phyloP scores from a whole-genome alignment of 2,797 vertebrate species.

The Sparidentex hasta region DNA sequence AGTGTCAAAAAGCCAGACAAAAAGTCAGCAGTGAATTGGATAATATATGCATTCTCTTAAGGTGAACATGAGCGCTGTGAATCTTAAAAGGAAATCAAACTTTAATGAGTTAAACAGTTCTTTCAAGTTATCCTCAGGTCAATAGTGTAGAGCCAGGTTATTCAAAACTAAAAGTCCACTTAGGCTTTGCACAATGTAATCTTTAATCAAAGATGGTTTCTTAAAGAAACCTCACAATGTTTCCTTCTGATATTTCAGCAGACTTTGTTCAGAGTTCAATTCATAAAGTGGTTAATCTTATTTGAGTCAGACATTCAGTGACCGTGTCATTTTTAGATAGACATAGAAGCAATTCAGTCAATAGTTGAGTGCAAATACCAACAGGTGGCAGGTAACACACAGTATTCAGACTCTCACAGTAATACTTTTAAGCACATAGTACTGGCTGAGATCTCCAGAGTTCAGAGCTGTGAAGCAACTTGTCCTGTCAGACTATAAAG shows the following conservation, averaged over 20 bases:
- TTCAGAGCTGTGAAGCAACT: constrained; percentile 12
- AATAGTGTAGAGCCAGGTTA: constrained; percentile 37
- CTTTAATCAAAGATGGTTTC: neutral
- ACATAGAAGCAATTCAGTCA: neutral
- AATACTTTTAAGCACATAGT: neutral
- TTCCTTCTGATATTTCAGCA: constrained; percentile 1
- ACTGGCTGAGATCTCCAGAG: neutral
- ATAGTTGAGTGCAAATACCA: neutral
- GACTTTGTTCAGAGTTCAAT: neutral
- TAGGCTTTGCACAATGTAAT: neutral
- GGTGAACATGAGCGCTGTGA: constrained; percentile 56
- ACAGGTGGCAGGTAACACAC: constrained; percentile 20
- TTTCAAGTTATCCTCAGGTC: constrained; percentile 65
- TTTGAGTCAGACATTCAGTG: neutral
- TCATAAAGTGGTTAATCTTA: neutral
- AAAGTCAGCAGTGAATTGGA: constrained; percentile 57
- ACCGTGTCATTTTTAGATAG: neutral
- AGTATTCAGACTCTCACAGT: neutral
- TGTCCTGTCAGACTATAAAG: neutral
- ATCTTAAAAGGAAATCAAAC: constrained; percentile 69
- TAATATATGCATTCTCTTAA: constrained; percentile 71
- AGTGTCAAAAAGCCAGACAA: constrained; percentile 61
- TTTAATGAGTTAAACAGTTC: constrained; percentile 68
- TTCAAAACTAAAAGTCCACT: constrained; percentile 30
- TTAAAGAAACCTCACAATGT: neutral